Percentiles rank a stretch among this genome's conserved stretches.
phyloP scores from a whole-genome alignment of 2,113 vertebrate genomes.

The Oreochromis niloticus region DNA sequence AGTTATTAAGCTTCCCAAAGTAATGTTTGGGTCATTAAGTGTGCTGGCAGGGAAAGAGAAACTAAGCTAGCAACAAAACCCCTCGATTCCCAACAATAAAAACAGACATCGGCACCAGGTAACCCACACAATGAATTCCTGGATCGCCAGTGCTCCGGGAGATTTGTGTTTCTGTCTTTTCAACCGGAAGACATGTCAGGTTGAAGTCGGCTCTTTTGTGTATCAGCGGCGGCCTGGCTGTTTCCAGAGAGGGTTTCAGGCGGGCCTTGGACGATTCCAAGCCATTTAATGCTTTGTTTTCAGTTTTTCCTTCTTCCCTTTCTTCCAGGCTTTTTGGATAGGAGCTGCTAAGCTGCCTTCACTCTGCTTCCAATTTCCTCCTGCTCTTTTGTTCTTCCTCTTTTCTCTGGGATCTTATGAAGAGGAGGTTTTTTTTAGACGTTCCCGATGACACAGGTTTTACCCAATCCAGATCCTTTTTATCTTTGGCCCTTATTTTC shows the following conservation, averaged over 20 bases:
- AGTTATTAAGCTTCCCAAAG: background rate
- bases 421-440: constrained; percentile 33
- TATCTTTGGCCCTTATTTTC: constrained; percentile 27
- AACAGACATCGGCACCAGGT: background rate
- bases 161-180: constrained; percentile 9
- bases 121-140: constrained; percentile 2
- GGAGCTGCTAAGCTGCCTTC: constrained; percentile 46
- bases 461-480: constrained; percentile 41
- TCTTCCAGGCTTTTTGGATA: constrained; percentile 49
- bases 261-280: background rate
- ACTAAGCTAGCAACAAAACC: background rate
- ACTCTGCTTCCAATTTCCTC: constrained; percentile 64
- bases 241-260: constrained; percentile 18
- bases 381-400: constrained; percentile 50
- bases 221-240: constrained; percentile 11
- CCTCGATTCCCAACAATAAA: background rate
- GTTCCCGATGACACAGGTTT: constrained; percentile 37
- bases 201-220: constrained; percentile 1
- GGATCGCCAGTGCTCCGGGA: constrained; percentile 1
- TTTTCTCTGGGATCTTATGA: constrained; percentile 34
- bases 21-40: constrained; percentile 13
- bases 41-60: constrained; percentile 4
- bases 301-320: constrained; percentile 35
- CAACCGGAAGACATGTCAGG: constrained; percentile 12
- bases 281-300: constrained; percentile 54